Conservation (phyloP, 1,140 invertebrate genomes). For the Venustaconcha ellipsiformis region DNA sequence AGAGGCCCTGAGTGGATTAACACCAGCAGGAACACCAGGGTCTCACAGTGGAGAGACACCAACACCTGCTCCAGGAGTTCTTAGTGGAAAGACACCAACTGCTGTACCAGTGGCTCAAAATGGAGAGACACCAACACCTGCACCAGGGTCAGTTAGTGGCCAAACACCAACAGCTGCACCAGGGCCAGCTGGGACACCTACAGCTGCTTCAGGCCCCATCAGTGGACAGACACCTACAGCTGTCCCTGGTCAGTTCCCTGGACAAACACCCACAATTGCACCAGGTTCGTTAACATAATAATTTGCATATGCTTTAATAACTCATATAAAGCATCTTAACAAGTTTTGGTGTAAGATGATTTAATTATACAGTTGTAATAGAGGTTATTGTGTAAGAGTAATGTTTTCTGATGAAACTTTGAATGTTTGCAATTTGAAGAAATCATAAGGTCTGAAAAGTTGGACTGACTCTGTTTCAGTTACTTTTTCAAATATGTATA, state of each 20-base stretch:
- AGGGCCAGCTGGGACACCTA: conserved; percentile 5
- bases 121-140: conserved; percentile 7
- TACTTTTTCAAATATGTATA: no score
- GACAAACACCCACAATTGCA: background rate
- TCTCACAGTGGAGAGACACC: background rate
- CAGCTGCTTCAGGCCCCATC: background rate
- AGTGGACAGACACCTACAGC: conserved; percentile 1
- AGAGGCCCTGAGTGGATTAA: background rate
- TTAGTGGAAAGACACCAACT: conserved; percentile 5
- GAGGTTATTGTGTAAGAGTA: no score
- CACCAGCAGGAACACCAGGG: conserved; percentile 2
- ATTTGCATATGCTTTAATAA: no score
- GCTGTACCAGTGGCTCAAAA: background rate
- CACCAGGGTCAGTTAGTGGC: conserved; percentile 1
- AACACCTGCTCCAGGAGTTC: background rate
- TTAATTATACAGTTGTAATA: no score
- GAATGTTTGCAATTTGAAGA: no score
- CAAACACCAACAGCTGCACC: conserved; percentile 22
- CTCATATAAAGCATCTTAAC: no score
- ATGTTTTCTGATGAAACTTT: no score
- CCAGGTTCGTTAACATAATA: background rate
- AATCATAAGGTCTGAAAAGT: no score
- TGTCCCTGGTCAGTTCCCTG: conserved; percentile 5
- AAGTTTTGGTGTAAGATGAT: no score
- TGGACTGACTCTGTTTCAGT: no score